These are phyloP conservation scores for Mystacides longicornis DNA, from an alignment of 2,888 invertebrate genomes.

Conservation along the genomic window DNA sequence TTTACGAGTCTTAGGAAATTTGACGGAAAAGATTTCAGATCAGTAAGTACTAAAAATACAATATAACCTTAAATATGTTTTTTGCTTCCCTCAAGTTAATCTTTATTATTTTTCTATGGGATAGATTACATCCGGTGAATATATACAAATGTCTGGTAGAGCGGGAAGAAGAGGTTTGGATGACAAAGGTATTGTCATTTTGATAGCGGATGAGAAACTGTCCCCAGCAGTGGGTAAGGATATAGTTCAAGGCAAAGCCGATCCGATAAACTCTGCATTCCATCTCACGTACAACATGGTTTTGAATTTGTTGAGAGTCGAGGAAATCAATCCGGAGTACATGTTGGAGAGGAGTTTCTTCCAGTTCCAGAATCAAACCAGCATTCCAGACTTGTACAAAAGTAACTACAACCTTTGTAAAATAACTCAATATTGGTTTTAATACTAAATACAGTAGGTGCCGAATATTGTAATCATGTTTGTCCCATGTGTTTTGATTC, in stretches of 20 bases:
- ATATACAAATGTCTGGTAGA: constrained; percentile 99
- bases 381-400: constrained; percentile 82
- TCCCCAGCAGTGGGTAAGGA: constrained; percentile 67
- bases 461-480: too few relatives aligned
- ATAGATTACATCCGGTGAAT: constrained; percentile 90
- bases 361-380: constrained; percentile 97
- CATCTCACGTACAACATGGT: constrained; percentile 99
- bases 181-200: constrained; percentile 93
- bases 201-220: constrained; percentile 98
- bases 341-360: constrained; percentile 98
- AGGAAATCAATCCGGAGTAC: constrained; percentile 98
- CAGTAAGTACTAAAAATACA: constrained; percentile 50
- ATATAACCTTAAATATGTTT: background rate
- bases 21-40: constrained; percentile 92
- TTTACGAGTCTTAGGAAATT: constrained; percentile 95
- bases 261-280: constrained; percentile 97
- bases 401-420: too few relatives aligned
- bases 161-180: constrained; percentile 96
- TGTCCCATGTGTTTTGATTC: too few relatives aligned
- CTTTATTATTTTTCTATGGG: background rate
- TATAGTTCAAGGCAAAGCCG: constrained; percentile 84
- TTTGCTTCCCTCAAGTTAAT: background rate
- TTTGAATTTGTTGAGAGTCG: constrained; percentile 88
- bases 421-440: too few relatives aligned
- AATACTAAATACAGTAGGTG: too few relatives aligned